A percentile compares a stretch with the other conserved stretches of the same genome.
phyloP scores from a whole-genome alignment of 2,797 vertebrate genomes.

The Octomys mimax region DNA sequence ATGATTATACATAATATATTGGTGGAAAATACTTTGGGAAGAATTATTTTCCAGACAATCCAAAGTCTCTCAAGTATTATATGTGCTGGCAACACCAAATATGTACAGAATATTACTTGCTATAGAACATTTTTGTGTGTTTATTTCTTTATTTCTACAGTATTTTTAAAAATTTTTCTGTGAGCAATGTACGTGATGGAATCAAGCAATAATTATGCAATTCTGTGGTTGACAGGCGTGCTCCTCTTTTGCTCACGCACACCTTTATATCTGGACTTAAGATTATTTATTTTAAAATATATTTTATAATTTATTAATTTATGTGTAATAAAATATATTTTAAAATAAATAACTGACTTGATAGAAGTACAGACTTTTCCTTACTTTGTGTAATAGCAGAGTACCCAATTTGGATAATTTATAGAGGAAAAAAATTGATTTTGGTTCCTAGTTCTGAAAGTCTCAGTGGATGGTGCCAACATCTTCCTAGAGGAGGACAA shows the following conservation, averaged over 20 bases:
- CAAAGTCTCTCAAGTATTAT: not conserved
- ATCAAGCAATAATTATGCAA: not conserved
- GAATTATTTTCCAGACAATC: constrained; percentile 30
- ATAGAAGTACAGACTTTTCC: not conserved
- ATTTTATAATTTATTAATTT: not conserved
- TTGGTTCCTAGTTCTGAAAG: not conserved
- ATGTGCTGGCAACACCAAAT: not conserved
- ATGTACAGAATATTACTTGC: not conserved
- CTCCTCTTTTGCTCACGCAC: not conserved
- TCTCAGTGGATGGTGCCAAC: not conserved
- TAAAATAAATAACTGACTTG: not conserved
- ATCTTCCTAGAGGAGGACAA: not conserved
- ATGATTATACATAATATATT: constrained; percentile 50
- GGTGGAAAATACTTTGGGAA: constrained; percentile 33
- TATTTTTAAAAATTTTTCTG: not conserved
- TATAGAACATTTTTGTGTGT: not conserved
- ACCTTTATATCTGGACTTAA: not conserved
- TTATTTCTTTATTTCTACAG: constrained; percentile 36
- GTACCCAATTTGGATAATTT: not conserved
- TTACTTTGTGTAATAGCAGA: not conserved
- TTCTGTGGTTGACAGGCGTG: not conserved
- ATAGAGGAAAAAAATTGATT: not conserved
- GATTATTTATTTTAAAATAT: not conserved
- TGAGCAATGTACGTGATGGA: not conserved
- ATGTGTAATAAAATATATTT: too few relatives aligned